phyloP scores from a whole-genome alignment of 2,113 vertebrate species.

The Elachura formosa region DNA sequence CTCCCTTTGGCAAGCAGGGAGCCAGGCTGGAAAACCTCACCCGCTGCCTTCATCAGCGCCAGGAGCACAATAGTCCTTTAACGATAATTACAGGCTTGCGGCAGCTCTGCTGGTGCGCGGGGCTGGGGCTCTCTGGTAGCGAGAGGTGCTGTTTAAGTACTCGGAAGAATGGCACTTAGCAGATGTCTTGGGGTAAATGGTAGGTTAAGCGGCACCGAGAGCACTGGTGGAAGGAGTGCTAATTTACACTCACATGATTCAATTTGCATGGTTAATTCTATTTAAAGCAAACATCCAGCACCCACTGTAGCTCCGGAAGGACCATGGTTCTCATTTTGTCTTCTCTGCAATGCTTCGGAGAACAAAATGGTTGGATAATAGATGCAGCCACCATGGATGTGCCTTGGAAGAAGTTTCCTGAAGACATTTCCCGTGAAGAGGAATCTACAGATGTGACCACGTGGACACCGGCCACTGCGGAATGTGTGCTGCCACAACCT shows the following conservation, averaged over 20 bases:
- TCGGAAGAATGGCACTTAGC: conserved; percentile 2
- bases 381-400: not conserved
- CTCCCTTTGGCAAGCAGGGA: not conserved
- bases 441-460: accelerated
- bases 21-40: not conserved
- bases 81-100: conserved; percentile 66
- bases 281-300: conserved; percentile 47
- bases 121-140: not conserved
- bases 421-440: not conserved
- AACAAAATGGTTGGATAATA: not conserved
- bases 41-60: conserved; percentile 10
- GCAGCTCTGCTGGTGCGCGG: not conserved
- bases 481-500: accelerated
- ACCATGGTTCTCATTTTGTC: not conserved
- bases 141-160: conserved; percentile 43
- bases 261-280: conserved; percentile 26
- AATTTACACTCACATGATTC: not conserved
- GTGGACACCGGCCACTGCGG: not conserved
- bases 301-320: not conserved
- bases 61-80: conserved; percentile 58
- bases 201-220: not conserved
- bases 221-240: not conserved
- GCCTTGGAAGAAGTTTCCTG: not conserved
- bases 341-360: not conserved
- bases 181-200: conserved; percentile 52